These are phyloP conservation scores for Bufotes viridis DNA, from an alignment of 2,797 vertebrate genomes.

Conservation along the genomic window DNA sequence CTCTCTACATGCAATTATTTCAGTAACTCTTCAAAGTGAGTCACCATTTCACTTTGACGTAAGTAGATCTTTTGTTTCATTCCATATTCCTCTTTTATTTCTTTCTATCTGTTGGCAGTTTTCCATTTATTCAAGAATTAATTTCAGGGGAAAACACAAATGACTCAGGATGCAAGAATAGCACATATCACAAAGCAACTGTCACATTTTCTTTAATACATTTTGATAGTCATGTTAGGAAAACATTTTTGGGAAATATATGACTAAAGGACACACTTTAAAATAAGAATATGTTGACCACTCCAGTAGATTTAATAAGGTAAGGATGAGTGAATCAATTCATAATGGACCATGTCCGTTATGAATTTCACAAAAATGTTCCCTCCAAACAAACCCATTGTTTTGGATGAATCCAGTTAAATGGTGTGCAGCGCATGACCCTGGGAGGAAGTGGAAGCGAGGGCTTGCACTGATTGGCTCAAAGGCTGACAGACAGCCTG, in stretches of 20 bases:
- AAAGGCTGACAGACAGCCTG: no score
- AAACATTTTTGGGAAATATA: constrained; percentile 5
- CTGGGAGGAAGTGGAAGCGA: no score
- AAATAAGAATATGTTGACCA: background rate
- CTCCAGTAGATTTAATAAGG: background rate
- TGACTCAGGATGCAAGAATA: constrained; percentile 43
- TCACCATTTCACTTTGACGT: constrained; percentile 55
- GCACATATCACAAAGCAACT: constrained; percentile 36
- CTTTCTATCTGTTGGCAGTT: constrained; percentile 36
- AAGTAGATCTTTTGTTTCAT: constrained; percentile 37
- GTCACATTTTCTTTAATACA: constrained; percentile 15
- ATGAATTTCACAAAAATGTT: no score
- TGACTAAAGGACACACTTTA: background rate
- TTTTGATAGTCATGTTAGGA: constrained; percentile 12
- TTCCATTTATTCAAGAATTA: constrained; percentile 54
- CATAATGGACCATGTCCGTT: no score
- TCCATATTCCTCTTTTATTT: constrained; percentile 19
- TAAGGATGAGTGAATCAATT: background rate
- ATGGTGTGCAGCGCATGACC: no score
- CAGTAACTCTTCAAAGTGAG: constrained; percentile 34
- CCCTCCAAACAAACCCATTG: no score
- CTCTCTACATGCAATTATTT: background rate
- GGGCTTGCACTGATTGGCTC: no score
- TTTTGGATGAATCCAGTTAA: no score
- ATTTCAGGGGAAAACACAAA: constrained; percentile 33